Percentiles rank a stretch among this genome's conserved stretches.
Conservation (phyloP, 2,797 vertebrate genomes). For the Neosilurus hyrtlii region DNA sequence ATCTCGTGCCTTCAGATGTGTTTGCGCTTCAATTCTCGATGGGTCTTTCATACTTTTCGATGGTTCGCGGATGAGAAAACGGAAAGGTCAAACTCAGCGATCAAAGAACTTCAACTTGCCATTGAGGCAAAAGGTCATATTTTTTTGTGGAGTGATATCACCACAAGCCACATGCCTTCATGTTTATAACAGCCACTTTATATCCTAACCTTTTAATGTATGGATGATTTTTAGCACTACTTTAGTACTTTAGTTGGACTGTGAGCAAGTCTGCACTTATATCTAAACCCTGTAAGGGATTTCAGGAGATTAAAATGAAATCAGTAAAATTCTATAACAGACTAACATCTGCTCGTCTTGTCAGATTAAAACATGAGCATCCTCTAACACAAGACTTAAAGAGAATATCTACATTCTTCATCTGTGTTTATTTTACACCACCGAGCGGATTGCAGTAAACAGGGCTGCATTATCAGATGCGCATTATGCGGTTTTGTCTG, state of each 20-base stretch:
- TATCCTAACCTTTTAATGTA: slow-evolving; percentile 6
- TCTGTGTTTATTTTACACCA: no score
- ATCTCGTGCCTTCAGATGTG: neutral
- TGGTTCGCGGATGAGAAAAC: neutral
- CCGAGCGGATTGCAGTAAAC: no score
- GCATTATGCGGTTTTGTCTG: neutral
- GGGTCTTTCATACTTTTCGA: neutral
- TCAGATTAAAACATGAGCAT: neutral
- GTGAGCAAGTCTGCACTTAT: no score
- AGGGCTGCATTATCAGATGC: no score
- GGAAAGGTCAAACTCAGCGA: slow-evolving; percentile 4
- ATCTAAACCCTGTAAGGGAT: neutral
- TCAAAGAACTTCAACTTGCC: neutral
- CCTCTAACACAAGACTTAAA: no score
- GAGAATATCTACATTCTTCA: no score
- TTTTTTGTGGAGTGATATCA: neutral
- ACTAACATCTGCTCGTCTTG: neutral
- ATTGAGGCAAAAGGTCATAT: slow-evolving; percentile 18
- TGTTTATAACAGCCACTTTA: slow-evolving; percentile 1
- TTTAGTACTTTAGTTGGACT: neutral
- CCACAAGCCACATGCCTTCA: neutral
- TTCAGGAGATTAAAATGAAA: neutral
- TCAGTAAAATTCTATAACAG: neutral
- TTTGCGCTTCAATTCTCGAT: neutral
- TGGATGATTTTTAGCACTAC: neutral